Evolutionary conservation across 2,888 invertebrate species (phyloP), one percentile per base, ranked within the genome.

Genomic region (Sarcophaga variegata): DNA sequence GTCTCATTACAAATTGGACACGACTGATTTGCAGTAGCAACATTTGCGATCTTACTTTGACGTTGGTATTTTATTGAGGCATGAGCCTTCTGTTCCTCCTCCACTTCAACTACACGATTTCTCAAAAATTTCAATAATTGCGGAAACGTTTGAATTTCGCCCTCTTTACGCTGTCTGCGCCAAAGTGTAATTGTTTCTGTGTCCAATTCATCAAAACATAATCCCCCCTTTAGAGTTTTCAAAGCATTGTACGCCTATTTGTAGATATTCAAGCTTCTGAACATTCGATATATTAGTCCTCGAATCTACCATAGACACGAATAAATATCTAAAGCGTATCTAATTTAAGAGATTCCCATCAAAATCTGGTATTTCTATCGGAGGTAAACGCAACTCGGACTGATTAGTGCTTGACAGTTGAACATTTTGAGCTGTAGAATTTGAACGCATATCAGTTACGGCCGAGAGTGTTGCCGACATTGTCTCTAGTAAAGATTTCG

Each of bases 191-290:
- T 27, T 20, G 82, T 85, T 4, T 88, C 86, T 10, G 27, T 25
- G 20, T 88, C 84, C 11, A 88, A 75, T 67, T 77, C 10, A 88
- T 27, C 37, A 84, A 59, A 66, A 83, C 54, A 59, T 64, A 81
- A 45, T 88, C 71, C 83, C 83, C 81, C 83, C n/a, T 71, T 49
- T 10, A 86, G 27, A n/a, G 72, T 81, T 63, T 71, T 86, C 20
- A 88, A 62, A 12, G 83, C 88, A 79, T 85, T 85, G 37, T 71
- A 63, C 17, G 84, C 69, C 62, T 88, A 81, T 83, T 25, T 85
- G 85, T 25, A 85, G 60, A 63, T 88, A 83, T 64, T 88, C 86
- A 12, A 86, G 54, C 76, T 86, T 85, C 54, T 88, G 79, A 4
- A 86, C 54, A 47, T 82, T 60, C n/a, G 82, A 81, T 49, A 88